Conservation (phyloP, 1,140 invertebrate genomes). For the Steinernema khuongi region DNA sequence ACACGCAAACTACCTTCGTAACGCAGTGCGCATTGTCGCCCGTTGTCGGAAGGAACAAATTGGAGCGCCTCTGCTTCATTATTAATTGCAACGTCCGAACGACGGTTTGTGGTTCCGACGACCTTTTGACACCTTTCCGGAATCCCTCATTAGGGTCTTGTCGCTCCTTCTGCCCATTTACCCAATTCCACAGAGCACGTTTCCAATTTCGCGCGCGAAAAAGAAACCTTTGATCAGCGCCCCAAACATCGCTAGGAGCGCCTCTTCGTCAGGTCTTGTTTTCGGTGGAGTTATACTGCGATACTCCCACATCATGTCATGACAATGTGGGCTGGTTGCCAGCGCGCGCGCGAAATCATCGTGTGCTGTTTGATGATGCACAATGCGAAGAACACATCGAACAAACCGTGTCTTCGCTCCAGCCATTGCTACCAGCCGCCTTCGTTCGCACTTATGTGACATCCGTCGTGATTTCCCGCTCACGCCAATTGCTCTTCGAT, state of each 20-base stretch:
- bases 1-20: conserved; percentile 6
- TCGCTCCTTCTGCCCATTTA: background rate
- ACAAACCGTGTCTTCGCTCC: background rate
- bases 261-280: background rate
- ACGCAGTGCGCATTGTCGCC: background rate
- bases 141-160: background rate
- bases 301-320: background rate
- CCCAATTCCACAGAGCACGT: background rate
- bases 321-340: conserved; percentile 14
- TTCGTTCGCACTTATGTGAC: conserved; percentile 10
- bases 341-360: background rate
- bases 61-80: conserved; percentile 10
- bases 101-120: background rate
- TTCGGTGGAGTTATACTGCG: background rate
- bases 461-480: conserved; percentile 3
- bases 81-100: background rate
- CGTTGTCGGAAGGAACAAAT: conserved; percentile 6
- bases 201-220: background rate
- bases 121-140: background rate
- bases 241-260: background rate
- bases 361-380: background rate
- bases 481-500: conserved; percentile 1
- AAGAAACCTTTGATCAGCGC: background rate
- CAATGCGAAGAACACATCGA: background rate
- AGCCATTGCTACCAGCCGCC: background rate